Percentiles rank a stretch among this genome's conserved stretches.
These are phyloP conservation scores for Lamellibrachia luymesi DNA, from an alignment of 1,140 invertebrate genomes.

Conservation along the genomic window DNA sequence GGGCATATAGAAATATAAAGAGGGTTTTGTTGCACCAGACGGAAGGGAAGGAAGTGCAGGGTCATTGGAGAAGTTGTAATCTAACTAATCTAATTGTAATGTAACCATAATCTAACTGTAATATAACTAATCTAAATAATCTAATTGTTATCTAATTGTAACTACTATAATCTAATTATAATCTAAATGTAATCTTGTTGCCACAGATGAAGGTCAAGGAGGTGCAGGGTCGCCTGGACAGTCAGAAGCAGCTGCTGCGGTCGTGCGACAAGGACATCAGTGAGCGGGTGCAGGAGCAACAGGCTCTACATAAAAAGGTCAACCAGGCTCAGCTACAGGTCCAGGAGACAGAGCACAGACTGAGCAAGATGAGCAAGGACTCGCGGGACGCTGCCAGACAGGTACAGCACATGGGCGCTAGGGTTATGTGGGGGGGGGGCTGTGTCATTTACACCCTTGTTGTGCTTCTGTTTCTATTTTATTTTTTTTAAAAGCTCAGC, in stretches of 20 bases:
- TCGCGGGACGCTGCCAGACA: constrained; percentile 57
- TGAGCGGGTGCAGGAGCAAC: constrained; percentile 65
- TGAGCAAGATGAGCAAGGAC: constrained; percentile 56
- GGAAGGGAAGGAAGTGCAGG: no score
- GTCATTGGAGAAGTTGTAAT: no score
- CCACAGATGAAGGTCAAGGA: constrained; percentile 53
- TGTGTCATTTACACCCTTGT: neutral
- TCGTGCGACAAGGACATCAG: constrained; percentile 76
- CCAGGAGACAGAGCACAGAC: constrained; percentile 74
- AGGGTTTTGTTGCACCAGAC: no score
- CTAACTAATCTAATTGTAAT: no score
- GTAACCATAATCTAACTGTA: no score
- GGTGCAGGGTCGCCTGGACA: constrained; percentile 67
- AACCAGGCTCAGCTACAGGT: constrained; percentile 72
- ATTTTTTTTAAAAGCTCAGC: neutral
- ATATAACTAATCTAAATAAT: no score
- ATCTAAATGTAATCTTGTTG: constrained; percentile 8
- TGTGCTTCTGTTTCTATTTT: neutral
- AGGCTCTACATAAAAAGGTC: constrained; percentile 66
- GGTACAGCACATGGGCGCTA: constrained; percentile 36
- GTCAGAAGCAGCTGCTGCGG: constrained; percentile 73
- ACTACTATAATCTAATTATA: constrained; percentile 1
- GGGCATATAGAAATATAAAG: no score
- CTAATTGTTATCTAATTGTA: no score
- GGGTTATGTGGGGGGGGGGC: no score